Percentiles rank a stretch among this genome's conserved stretches.
phyloP scores from a whole-genome alignment of 2,113 vertebrate species.

The Chauna torquata region DNA sequence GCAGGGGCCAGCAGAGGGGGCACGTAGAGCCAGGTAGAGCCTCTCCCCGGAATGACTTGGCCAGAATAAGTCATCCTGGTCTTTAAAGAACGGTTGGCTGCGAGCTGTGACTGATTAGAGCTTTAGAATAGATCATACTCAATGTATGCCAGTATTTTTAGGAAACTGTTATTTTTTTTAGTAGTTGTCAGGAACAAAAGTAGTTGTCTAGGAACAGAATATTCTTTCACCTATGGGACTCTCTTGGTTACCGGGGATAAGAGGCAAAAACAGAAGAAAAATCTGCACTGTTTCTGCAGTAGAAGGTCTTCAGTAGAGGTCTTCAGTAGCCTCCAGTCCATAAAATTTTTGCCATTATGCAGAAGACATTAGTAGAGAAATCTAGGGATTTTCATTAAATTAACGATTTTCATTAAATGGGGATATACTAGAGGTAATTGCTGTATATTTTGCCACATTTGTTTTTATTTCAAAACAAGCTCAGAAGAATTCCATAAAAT shows the following conservation, averaged over 20 bases:
- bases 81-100: background rate
- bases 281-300: background rate
- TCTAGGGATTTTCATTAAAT: background rate
- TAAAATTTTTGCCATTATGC: background rate
- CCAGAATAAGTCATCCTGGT: background rate
- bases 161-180: background rate
- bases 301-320: background rate
- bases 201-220: background rate
- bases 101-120: background rate
- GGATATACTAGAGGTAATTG: background rate
- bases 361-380: background rate
- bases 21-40: background rate
- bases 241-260: background rate
- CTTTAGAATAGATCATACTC: background rate
- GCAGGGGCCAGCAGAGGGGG: background rate
- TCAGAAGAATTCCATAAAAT: background rate
- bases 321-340: background rate
- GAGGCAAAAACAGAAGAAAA: background rate
- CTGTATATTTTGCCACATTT: background rate
- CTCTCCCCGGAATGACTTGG: background rate
- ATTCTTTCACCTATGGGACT: background rate
- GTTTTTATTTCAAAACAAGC: background rate
- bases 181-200: background rate
- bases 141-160: background rate
- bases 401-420: background rate